Conservation (phyloP, 1,140 invertebrate species). For the Galleria mellonella region DNA sequence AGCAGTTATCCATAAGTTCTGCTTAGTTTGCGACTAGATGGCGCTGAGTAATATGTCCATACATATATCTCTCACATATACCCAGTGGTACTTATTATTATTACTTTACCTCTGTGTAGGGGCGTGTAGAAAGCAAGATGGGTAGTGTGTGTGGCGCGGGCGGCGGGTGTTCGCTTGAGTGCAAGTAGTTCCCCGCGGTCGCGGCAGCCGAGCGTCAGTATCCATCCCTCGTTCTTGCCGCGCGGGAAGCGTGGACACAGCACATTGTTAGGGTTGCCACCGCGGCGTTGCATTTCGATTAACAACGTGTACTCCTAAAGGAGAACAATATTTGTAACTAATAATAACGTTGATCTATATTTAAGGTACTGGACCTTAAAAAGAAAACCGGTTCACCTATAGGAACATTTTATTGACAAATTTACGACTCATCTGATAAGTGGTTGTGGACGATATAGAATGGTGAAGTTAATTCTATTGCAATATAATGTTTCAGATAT, state of each 20-base stretch:
- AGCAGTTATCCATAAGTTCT: no score
- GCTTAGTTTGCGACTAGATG: no score
- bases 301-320: constrained; percentile 82
- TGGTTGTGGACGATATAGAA: no score
- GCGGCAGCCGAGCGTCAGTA: constrained; percentile 87
- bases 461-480: no score
- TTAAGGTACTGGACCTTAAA: no score
- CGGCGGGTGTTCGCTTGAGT: constrained; percentile 83
- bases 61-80: neutral
- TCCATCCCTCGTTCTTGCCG: constrained; percentile 97
- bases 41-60: no score
- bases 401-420: no score
- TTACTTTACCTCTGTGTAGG: constrained; percentile 69
- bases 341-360: no score
- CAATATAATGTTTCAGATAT: no score
- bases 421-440: no score
- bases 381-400: no score
- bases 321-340: constrained; percentile 1
- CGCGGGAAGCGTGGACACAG: constrained; percentile 91
- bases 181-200: constrained; percentile 86
- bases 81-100: no score
- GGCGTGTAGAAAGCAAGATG: constrained; percentile 82
- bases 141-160: constrained; percentile 58
- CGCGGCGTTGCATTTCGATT: constrained; percentile 73
- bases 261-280: constrained; percentile 76